Base-by-base conservation (phyloP, 92 coral and sea anemone genomes). In the Phenganax stokvisi region DNA sequence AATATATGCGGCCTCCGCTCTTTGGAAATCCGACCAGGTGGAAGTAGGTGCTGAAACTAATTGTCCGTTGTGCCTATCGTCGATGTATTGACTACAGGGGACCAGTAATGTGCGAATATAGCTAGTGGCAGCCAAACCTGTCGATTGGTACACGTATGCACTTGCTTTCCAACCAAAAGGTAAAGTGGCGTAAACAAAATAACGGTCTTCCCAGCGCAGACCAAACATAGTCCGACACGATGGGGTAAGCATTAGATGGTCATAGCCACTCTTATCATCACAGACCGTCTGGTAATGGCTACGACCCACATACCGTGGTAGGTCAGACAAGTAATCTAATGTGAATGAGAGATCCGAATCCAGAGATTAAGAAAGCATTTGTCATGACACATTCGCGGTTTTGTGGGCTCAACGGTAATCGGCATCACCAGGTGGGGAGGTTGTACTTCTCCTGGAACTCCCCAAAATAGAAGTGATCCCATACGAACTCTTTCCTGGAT, bases 121-220 rank as follows among this genome's bases (percentile, higher is more conserved):
- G 60, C 72, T 85, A 6, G 90, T 85, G 59, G 86, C 88, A 12
- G 81, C 79, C 74, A 85, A 55, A 68, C 86, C 89, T 1, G 77
- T 83, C 2, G 86, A 29, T 44, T 90, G 93, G 73, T 86, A 88
- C 16, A 88, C 73, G 47, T 75, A 88, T 3, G 89, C 88, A 68
- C 88, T 85, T 6, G 89, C 90, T 62, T 90, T 90, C 90, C 89
- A 87, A 16, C 90, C 88, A 62, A 90, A 90, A 44, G 90, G 93
- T 27, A 87, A 56, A 56, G 0, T 56, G 12, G 60, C 60, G 16
- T 56, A 56, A 56, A 56, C 60, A 56, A 0, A 56, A 56, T 56
- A 56, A 56, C 60, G 16, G 7, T 15, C 60, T 10, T 56, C 60
- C 9, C 60, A 56, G 60, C 60, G 60, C 60, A 56, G 60, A 56